A percentile compares a stretch with the other conserved stretches of the same genome.
Evolutionary conservation across 1,140 invertebrate species (phyloP).

Genomic region (Anagrus nilaparvatae): DNA sequence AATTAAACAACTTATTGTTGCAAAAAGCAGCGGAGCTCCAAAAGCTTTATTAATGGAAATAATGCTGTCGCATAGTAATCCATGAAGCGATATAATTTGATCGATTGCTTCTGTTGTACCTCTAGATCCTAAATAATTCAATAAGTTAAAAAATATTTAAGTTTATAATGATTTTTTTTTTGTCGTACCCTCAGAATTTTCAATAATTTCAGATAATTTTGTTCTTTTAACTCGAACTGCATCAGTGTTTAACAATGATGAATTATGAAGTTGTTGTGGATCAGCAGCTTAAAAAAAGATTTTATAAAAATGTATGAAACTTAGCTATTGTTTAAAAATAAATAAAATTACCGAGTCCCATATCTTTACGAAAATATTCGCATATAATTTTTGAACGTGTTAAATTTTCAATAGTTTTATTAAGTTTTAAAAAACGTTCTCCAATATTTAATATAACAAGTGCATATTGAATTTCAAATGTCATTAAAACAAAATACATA

Average conservation of each 20-base stretch:
- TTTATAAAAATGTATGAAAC: no score
- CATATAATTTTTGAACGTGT: slow-evolving; percentile 20
- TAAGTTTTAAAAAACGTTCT: slow-evolving; percentile 31
- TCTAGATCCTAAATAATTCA: neutral
- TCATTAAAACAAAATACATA: slow-evolving; percentile 33
- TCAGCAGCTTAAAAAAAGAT: no score
- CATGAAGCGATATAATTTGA: slow-evolving; percentile 30
- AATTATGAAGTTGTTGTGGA: no score
- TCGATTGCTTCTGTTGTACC: slow-evolving; percentile 1
- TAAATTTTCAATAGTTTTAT: slow-evolving; percentile 29
- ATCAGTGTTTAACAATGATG: no score
- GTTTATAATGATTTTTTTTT: no score
- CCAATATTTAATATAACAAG: slow-evolving; percentile 30
- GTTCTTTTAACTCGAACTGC: no score
- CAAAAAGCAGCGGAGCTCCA: slow-evolving; percentile 48
- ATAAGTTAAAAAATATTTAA: no score
- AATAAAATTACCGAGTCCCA: slow-evolving; percentile 22
- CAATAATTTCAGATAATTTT: no score
- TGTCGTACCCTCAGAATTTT: no score
- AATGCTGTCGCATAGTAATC: slow-evolving; percentile 30
- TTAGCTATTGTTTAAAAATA: neutral
- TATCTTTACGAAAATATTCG: slow-evolving; percentile 26
- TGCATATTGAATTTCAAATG: slow-evolving; percentile 34
- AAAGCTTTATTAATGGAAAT: slow-evolving; percentile 39
- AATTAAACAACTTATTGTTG: slow-evolving; percentile 54